Evolutionary conservation across 2,888 invertebrate genomes (phyloP).

Genomic region (Onthophagus sagittarius): DNA sequence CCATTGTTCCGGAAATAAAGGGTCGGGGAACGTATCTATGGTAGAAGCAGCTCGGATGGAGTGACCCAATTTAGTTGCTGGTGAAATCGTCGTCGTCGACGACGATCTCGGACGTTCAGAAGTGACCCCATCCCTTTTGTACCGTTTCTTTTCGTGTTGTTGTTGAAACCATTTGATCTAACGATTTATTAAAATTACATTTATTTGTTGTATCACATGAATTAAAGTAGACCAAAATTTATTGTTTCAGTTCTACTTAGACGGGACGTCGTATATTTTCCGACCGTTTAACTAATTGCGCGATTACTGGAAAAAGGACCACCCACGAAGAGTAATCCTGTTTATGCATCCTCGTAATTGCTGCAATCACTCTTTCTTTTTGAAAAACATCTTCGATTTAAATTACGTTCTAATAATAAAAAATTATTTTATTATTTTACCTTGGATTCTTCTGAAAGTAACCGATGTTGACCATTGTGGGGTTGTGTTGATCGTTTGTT

Average conservation of each 20-base stretch:
- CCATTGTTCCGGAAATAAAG: conserved; percentile 96
- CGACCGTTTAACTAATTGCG: background rate
- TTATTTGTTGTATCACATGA: background rate
- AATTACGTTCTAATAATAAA: background rate
- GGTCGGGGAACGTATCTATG: conserved; percentile 74
- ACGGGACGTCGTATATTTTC: background rate
- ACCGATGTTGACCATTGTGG: conserved; percentile 73
- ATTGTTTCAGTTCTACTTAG: too few relatives aligned
- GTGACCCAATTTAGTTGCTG: conserved; percentile 48
- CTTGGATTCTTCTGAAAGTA: conserved; percentile 72
- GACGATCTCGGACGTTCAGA: background rate
- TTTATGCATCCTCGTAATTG: background rate
- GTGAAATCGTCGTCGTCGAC: conserved; percentile 42
- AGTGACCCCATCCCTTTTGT: conserved; percentile 76
- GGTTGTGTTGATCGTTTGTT: conserved; percentile 78
- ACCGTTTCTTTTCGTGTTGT: conserved; percentile 81
- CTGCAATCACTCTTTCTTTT: background rate
- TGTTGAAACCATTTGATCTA: conserved; percentile 94
- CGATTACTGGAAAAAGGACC: background rate
- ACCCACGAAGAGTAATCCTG: background rate
- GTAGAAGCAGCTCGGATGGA: conserved; percentile 47
- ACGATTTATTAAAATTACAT: conserved; percentile 27
- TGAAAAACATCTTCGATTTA: background rate
- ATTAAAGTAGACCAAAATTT: too few relatives aligned
- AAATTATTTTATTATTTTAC: conserved; percentile 50